Conservation (phyloP, 2,797 vertebrate genomes). For the Calcarius lapponicus region DNA sequence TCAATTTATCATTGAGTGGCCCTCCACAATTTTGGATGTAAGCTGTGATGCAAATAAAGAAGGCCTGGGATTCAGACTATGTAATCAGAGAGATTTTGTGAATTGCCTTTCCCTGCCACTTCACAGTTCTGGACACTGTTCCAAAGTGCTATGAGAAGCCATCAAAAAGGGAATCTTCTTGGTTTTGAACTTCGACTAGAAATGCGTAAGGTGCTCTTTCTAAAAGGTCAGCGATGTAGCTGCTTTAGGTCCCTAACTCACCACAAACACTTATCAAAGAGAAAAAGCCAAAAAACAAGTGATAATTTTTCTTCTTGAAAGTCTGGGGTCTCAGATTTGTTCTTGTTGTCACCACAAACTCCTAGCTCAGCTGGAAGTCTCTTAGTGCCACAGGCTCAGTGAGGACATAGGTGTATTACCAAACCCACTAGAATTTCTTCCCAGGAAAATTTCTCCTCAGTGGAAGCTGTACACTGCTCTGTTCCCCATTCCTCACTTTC, state of each 20-base stretch:
- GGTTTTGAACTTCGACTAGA: neutral
- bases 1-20: neutral
- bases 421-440: neutral
- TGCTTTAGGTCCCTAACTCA: neutral
- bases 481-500: neutral
- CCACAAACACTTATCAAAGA: neutral
- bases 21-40: neutral
- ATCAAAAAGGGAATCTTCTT: neutral
- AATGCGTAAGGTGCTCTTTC: neutral
- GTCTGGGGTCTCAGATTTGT: neutral
- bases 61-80: neutral
- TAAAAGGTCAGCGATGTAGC: neutral
- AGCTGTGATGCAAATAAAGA: neutral
- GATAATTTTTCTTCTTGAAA: neutral
- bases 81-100: neutral
- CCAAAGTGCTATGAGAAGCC: neutral
- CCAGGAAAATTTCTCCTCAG: neutral
- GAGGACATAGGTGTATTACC: neutral
- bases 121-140: neutral
- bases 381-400: neutral
- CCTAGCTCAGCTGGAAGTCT: neutral
- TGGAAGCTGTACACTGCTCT: neutral
- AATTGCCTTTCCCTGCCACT: neutral
- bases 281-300: neutral
- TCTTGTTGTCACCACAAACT: neutral